Evolutionary conservation across 53 echinoderm and acorn worm genomes (phyloP).

Genomic region (Paracentrotus lividus): DNA sequence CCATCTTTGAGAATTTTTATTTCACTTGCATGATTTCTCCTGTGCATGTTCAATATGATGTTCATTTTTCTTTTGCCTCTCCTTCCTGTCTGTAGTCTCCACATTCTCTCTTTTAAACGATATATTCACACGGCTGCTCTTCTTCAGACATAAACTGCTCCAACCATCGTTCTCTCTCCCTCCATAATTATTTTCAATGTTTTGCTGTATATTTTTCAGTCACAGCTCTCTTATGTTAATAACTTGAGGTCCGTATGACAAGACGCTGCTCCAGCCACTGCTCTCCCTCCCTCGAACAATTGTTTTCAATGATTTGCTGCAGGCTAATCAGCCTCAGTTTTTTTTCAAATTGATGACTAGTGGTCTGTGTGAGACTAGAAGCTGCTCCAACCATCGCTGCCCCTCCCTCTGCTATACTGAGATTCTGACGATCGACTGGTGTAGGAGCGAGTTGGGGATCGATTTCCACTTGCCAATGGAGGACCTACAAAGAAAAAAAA

Average conservation of each 20-base stretch:
- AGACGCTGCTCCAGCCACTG: too few species aligned
- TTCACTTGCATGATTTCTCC: too few species aligned
- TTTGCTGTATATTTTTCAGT: not conserved
- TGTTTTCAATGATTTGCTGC: too few species aligned
- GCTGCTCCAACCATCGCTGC: slow-evolving; percentile 49
- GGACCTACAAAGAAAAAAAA: slow-evolving; percentile 12
- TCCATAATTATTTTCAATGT: not conserved
- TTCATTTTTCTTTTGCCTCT: not conserved
- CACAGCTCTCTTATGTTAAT: too few species aligned
- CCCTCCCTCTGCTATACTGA: slow-evolving; percentile 58
- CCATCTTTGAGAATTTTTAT: too few species aligned
- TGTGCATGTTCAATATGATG: too few species aligned
- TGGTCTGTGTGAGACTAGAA: not conserved
- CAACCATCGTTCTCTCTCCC: slow-evolving; percentile 17
- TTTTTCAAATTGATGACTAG: too few species aligned
- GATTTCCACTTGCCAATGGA: slow-evolving; percentile 12
- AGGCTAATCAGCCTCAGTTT: too few species aligned
- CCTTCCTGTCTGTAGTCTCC: not conserved
- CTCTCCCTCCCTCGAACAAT: too few species aligned
- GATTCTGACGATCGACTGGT: slow-evolving; percentile 2
- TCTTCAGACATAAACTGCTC: not conserved
- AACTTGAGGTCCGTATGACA: too few species aligned
- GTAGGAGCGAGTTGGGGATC: slow-evolving; percentile 33
- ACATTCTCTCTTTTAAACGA: not conserved
- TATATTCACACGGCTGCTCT: not conserved